These are phyloP conservation scores for Pongo pygmaeus DNA, from an alignment of 2,113 vertebrate genomes.

Conservation along the genomic window DNA sequence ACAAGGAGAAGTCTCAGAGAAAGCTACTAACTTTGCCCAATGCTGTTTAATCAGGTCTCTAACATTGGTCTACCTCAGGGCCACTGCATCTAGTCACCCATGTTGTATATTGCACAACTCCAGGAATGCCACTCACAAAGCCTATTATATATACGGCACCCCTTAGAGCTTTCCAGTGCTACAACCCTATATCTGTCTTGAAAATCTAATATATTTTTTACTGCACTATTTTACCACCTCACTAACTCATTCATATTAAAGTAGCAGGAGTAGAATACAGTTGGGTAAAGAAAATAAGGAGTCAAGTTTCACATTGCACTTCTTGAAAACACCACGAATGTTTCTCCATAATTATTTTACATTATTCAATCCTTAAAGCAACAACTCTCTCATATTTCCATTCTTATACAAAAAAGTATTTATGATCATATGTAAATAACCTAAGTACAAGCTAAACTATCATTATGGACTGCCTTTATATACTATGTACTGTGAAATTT, in stretches of 20 bases:
- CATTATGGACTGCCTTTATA: background rate
- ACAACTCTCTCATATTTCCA: background rate
- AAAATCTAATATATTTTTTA: background rate
- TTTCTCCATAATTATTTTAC: slow-evolving; percentile 32
- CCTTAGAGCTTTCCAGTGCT: background rate
- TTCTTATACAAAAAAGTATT: background rate
- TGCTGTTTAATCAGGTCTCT: background rate
- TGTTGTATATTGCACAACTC: background rate
- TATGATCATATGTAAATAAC: slow-evolving; percentile 33
- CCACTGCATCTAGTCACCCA: background rate
- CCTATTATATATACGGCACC: background rate
- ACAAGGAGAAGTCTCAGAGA: background rate
- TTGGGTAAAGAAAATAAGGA: background rate
- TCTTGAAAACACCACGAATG: background rate
- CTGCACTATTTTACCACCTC: background rate
- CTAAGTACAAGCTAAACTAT: slow-evolving; percentile 30
- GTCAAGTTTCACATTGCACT: background rate
- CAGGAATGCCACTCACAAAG: background rate
- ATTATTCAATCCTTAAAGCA: slow-evolving; percentile 2
- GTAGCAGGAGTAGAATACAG: background rate
- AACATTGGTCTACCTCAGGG: background rate
- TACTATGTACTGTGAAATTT: background rate
- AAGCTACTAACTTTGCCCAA: background rate
- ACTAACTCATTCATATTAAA: background rate
- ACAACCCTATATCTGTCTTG: background rate